These are phyloP conservation scores for Sebastes goodei DNA, from an alignment of 2,797 vertebrate species.

Conservation along the genomic window DNA sequence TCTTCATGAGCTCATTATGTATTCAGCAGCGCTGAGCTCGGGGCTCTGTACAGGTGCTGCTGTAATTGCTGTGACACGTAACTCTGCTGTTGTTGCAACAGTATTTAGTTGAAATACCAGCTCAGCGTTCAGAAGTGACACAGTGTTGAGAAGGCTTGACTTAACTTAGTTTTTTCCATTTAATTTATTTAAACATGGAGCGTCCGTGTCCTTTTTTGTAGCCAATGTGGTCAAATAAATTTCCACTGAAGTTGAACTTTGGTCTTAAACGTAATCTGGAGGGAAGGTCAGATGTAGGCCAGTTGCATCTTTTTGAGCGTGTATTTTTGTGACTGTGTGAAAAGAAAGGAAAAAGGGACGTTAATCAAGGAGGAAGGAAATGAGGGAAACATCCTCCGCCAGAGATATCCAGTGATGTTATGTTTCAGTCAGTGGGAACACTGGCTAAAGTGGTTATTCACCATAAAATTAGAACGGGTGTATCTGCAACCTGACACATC, in stretches of 20 bases:
- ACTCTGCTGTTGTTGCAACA: constrained; percentile 6
- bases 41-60: not conserved
- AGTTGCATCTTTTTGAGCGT: not conserved
- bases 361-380: constrained; percentile 46
- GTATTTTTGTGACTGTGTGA: not conserved
- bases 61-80: not conserved
- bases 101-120: constrained; percentile 5
- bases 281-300: not conserved
- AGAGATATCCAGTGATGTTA: constrained; percentile 3
- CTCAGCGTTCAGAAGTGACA: not conserved
- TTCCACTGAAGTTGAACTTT: not conserved
- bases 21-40: not conserved
- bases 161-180: not conserved
- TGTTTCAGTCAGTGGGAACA: constrained; percentile 23
- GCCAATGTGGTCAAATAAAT: not conserved
- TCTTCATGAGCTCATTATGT: constrained; percentile 11
- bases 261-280: not conserved
- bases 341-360: not conserved
- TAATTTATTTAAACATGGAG: not conserved
- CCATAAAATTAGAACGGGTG: constrained; percentile 61
- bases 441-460: constrained; percentile 33
- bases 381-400: constrained; percentile 16
- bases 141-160: not conserved
- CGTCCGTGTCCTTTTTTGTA: not conserved
- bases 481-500: constrained; percentile 71